Evolutionary conservation across 2,113 vertebrate genomes (phyloP), one percentile per base, ranked within the genome.

Genomic region (Myanophis thanlyinensis): DNA sequence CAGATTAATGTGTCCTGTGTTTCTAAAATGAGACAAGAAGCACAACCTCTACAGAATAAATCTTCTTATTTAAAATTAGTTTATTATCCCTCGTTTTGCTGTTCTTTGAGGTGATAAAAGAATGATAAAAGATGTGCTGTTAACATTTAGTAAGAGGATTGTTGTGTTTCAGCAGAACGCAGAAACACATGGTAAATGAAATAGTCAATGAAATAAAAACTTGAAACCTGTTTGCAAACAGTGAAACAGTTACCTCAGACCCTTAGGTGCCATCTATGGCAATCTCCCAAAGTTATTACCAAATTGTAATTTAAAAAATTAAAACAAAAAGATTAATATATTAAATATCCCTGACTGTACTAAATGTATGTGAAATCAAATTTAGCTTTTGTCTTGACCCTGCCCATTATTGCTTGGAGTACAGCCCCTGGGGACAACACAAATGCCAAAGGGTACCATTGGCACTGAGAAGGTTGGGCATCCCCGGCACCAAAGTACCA

Each of bases 1-100:
- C 89, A 95, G 92, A 53, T 91, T 93, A 95, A 95, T 59, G 84
- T 95, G 96, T 46, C 88, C 95, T 85, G 92, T 9, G 97, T 85
- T 95, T 86, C 93, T 95, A 94, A 93, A 93, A 93, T 90, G 90
- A 96, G 91, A 96, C 93, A 1, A 85, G 95, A 95, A 95, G 93
- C 88, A 56, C 67, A 92, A 92, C 91, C 94, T 90, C 73, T 96
- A 73, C 94, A 93, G 93, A 92, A 94, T 93, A 88, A 67, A 85
- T 59, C 80, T 88, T 94, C 94, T 94, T 89, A 92, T 6, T 49
- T 1, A 20, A 96, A 96, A 92, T 91, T 93, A 47, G 85, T 95
- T 95, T 93, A 56, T 93, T 93, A 93, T 93, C 94, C 52, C 25
- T 51, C 5, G 4, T 13, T 27, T n/a, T 51, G 13, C 88, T 48